Base-by-base conservation (phyloP, 2,113 vertebrate species). In the Anser brachyrhynchus region DNA sequence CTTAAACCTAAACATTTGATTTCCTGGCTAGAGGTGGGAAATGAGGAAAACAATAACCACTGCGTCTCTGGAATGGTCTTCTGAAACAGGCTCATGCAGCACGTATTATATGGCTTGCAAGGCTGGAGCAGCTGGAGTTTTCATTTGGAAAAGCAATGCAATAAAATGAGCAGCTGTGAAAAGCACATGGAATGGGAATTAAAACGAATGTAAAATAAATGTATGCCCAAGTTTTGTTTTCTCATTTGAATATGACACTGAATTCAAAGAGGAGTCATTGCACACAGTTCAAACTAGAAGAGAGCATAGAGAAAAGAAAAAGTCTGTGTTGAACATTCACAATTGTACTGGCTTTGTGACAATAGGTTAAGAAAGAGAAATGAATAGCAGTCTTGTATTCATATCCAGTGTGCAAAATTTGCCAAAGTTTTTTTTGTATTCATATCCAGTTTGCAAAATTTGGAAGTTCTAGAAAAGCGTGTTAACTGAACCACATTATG, bases 121-220 rank as follows among this genome's bases (percentile, higher is more conserved):
- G 62, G 57, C 72, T 8, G 2, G 49, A 95, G 90, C 96, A 97
- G 92, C 93, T 96, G 95, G 86, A 94, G 92, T 89, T 93, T 96
- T 96, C 76, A 84, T 89, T 93, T 90, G 83, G 88, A 95, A 94
- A 95, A 96, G 70, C 58, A 72, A 57, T n/a, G 84, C 73, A 92
- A 75, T 93, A 95, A 94, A 96, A 86, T 44, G 93, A 97, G 70
- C 95, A 96, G 96, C 96, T 97, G 92, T 93, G 92, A 84, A 94
- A 92, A 89, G 70, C 85, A 93, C 95, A 75, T 61, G 83, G 83
- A 88, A 86, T 52, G 61, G 57, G 88, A 92, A 94, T 93, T 64
- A 84, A 93, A 94, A 90, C 72, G 76, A 65, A 75, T 61, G 23
- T 81, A 87, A 95, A 91, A 94, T 51, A 94, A 92, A 87, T 82